phyloP scores from a whole-genome alignment of 2,113 vertebrate species.

The Anhinga anhinga region DNA sequence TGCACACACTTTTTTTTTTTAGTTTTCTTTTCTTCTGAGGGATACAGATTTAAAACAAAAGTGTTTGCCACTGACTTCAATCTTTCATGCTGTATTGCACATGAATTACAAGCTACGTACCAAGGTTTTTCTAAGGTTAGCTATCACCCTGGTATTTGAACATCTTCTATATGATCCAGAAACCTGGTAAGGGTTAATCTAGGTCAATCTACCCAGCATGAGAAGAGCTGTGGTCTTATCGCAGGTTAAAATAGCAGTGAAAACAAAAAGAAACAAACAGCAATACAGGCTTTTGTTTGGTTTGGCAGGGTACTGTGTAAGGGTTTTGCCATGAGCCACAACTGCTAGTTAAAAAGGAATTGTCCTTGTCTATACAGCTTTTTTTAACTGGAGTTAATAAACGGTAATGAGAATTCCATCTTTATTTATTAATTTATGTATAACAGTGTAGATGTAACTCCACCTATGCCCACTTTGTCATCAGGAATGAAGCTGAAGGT shows the following conservation, averaged over 20 bases:
- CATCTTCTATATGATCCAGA: background rate
- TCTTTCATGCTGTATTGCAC: background rate
- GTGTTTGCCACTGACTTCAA: background rate
- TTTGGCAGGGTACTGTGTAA: background rate
- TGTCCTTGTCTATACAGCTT: background rate
- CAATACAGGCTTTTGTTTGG: background rate
- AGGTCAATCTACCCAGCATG: background rate
- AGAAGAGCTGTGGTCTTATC: background rate
- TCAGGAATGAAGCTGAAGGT: background rate
- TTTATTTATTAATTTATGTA: background rate
- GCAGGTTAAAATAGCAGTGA: background rate
- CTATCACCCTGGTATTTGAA: background rate
- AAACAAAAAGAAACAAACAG: background rate
- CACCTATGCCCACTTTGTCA: background rate
- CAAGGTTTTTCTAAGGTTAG: background rate
- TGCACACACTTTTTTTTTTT: background rate
- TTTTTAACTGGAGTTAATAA: background rate
- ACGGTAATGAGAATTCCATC: background rate
- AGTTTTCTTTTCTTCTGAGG: background rate
- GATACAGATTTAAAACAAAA: background rate
- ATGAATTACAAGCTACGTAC: background rate
- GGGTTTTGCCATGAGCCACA: background rate
- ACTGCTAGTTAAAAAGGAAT: background rate
- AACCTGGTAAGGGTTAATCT: background rate
- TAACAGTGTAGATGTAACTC: background rate